These are phyloP conservation scores for Drosophila kohkoa DNA, from an alignment of 1,140 invertebrate species.

Conservation along the genomic window DNA sequence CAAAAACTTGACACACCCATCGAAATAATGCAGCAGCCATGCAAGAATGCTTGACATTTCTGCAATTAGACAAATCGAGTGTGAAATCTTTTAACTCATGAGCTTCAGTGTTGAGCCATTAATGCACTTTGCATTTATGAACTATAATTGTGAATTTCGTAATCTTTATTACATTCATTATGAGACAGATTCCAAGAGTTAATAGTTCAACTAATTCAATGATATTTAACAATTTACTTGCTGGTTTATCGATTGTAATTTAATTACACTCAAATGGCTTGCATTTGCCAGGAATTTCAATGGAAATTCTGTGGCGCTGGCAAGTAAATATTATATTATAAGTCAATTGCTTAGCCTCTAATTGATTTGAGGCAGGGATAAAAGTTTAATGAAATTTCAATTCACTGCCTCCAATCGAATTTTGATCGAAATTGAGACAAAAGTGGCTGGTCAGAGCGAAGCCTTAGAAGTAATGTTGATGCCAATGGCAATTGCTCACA, in stretches of 20 bases:
- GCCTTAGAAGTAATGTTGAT: slow-evolving; percentile 5
- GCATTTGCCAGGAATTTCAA: neutral
- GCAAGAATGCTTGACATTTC: slow-evolving; percentile 13
- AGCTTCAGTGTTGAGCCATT: slow-evolving; percentile 3
- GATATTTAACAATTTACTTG: slow-evolving; percentile 3
- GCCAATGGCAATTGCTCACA: slow-evolving; percentile 70
- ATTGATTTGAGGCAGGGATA: slow-evolving; percentile 31
- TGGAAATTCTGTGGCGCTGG: slow-evolving; percentile 12
- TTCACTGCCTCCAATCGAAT: slow-evolving; percentile 16
- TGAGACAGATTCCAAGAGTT: neutral
- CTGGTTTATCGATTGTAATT: slow-evolving; percentile 19
- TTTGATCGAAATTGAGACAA: slow-evolving; percentile 9
- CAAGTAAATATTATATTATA: slow-evolving; percentile 21
- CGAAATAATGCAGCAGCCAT: slow-evolving; percentile 57
- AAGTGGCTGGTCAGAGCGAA: neutral
- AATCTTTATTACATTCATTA: neutral
- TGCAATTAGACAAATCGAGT: slow-evolving; percentile 36
- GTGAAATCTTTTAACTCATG: slow-evolving; percentile 26
- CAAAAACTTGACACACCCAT: slow-evolving; percentile 45
- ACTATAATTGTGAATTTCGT: neutral
- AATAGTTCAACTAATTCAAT: neutral
- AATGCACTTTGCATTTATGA: slow-evolving; percentile 1
- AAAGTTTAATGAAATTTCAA: slow-evolving; percentile 35
- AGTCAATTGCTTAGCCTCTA: slow-evolving; percentile 31
- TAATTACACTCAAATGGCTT: slow-evolving; percentile 5